Evolutionary conservation across 2,113 vertebrate species (phyloP).

Genomic region (Meleagris gallopavo): DNA sequence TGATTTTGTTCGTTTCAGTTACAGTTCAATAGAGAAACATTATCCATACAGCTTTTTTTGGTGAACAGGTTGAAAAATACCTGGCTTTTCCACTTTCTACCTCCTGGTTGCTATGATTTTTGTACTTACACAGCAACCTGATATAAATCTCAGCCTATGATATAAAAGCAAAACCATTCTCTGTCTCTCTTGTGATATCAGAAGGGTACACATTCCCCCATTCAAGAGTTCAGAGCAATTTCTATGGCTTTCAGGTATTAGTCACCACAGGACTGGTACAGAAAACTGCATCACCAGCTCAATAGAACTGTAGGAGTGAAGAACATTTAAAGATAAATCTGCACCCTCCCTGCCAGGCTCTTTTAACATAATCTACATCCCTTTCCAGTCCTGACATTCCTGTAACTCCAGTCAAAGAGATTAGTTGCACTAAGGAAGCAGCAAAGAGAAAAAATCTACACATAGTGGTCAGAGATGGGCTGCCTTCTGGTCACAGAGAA

Average conservation of each 20-base stretch:
- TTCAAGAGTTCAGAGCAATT: not conserved
- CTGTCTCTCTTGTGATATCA: not conserved
- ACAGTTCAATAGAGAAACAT: not conserved
- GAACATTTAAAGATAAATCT: not conserved
- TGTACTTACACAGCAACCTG: not conserved
- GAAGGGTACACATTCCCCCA: not conserved
- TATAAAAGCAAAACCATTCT: not conserved
- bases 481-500: not conserved
- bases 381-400: not conserved
- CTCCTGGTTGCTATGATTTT: not conserved
- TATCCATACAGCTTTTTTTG: not conserved
- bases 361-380: not conserved
- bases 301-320: not conserved
- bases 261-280: constrained; percentile 1
- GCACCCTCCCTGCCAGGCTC: not conserved
- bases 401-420: not conserved
- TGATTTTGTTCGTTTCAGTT: not conserved
- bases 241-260: not conserved
- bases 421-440: not conserved
- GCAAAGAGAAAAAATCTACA: not conserved
- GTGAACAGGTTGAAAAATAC: not conserved
- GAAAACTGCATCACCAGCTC: constrained; percentile 6
- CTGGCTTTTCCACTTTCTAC: not conserved
- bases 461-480: not conserved
- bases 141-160: not conserved